Evolutionary conservation across 2,888 invertebrate genomes (phyloP).

Genomic region (Apamea sordens): DNA sequence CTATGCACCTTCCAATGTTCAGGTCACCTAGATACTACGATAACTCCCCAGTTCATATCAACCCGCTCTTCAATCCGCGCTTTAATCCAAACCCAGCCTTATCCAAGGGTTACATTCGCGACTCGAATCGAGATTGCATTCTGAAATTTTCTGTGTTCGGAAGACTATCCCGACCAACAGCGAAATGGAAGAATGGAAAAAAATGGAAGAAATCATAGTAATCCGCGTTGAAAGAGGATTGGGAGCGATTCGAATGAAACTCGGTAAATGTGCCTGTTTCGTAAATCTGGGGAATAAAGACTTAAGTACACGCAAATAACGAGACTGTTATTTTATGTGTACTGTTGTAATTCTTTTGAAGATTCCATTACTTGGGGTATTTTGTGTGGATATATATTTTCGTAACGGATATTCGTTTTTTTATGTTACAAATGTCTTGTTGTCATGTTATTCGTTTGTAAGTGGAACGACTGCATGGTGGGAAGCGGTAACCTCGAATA

Average conservation of each 20-base stretch:
- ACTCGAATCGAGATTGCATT: slow-evolving; percentile 45
- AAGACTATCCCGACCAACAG: slow-evolving; percentile 5
- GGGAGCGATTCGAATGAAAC: slow-evolving; percentile 43
- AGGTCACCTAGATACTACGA: not conserved
- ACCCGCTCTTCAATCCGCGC: not conserved
- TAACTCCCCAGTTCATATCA: not conserved
- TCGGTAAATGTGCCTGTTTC: slow-evolving; percentile 32
- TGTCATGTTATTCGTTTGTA: not conserved
- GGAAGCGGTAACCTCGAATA: not conserved
- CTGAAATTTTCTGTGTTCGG: slow-evolving; percentile 27
- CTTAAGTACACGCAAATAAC: slow-evolving; percentile 44
- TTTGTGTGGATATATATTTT: not conserved
- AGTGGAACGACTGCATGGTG: not conserved
- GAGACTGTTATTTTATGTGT: not conserved
- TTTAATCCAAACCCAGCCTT: slow-evolving; percentile 2
- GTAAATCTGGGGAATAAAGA: slow-evolving; percentile 31
- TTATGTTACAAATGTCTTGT: not conserved
- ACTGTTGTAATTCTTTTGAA: slow-evolving; percentile 13
- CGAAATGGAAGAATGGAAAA: slow-evolving; percentile 49
- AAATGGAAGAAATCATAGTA: slow-evolving; percentile 53
- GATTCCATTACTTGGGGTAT: slow-evolving; percentile 5
- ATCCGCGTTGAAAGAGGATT: slow-evolving; percentile 49
- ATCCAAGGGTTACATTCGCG: slow-evolving; percentile 35
- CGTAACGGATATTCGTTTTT: not conserved
- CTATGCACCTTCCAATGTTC: not conserved